Base-by-base conservation (phyloP, 2,888 invertebrate genomes). In the Synergus japonicus region DNA sequence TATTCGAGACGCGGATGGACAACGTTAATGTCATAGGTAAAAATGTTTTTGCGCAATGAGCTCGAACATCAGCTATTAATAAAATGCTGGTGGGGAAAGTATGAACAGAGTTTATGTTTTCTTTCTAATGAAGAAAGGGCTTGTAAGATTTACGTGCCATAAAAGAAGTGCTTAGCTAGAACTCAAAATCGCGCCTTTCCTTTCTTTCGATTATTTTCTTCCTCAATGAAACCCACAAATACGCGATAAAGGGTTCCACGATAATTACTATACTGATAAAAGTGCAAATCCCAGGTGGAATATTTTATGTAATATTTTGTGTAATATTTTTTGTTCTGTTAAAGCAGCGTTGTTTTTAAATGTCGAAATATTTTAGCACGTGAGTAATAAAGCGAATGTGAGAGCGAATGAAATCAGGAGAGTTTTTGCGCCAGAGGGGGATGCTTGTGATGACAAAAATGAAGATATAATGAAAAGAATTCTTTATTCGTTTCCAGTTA, bases 101-200 rank as follows among this genome's bases (percentile, higher is more conserved):
- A 69, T 65, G 60, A 79, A 76, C 58, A 44, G 63, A 69, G 41
- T 78, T 79, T 76, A 77, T 78, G 54, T 76, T 78, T 79, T 79
- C 64, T 76, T 76, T 44, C 63, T 76, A 18, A 54, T 9, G 63
- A 67, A 60, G 44, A 60, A 82, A 83, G 80, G 86, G 83, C 81
- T 85, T 85, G 81, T 84, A 83, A 83, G 83, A 87, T 83, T 86
- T 83, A 88, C 87, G 89, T 89, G 89, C 89, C 89, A 89, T 89
- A 89, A 87, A 84, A 79, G 78, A 85, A 85, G 81, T 84, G 86
- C 83, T 87, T 86, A 85, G 85, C 78, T 86, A 84, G 81, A 87
- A 77, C 81, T 83, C 76, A 79, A 85, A 85, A 82, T 82, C 79
- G 79, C 81, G 84, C 86, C 82, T 85, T 73, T 54, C 29, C 12